Evolutionary conservation across 1,140 invertebrate species (phyloP).

Genomic region (Bradysia coprophila): DNA sequence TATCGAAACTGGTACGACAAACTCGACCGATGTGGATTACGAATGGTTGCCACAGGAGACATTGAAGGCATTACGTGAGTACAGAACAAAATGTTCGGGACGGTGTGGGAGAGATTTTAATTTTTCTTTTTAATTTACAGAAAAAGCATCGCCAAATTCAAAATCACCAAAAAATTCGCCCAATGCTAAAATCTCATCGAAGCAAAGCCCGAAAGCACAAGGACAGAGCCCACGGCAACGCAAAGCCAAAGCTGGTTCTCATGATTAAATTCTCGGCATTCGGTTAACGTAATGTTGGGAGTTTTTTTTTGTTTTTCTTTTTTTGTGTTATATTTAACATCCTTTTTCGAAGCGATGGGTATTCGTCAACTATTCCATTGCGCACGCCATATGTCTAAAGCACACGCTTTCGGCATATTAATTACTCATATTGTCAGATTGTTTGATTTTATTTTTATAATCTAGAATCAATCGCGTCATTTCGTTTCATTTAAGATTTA

Average conservation of each 20-base stretch:
- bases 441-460: not conserved
- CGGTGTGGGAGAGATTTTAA: constrained; percentile 2
- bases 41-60: constrained; percentile 94
- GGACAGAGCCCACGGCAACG: constrained; percentile 49
- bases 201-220: constrained; percentile 25
- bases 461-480: too few relatives aligned
- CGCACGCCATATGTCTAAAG: too few relatives aligned
- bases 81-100: too few relatives aligned
- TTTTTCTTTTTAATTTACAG: constrained; percentile 24
- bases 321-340: too few relatives aligned
- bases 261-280: constrained; percentile 18
- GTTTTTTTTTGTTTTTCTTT: too few relatives aligned
- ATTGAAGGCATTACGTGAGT: constrained; percentile 64
- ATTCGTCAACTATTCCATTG: too few relatives aligned
- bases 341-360: too few relatives aligned
- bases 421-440: not conserved
- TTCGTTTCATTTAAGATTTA: too few relatives aligned
- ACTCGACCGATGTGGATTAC: constrained; percentile 88
- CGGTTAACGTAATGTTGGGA: too few relatives aligned
- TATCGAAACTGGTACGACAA: constrained; percentile 63
- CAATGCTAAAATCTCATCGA: constrained; percentile 14
- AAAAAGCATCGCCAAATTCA: constrained; percentile 33
- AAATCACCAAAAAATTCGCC: constrained; percentile 30
- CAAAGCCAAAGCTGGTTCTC: constrained; percentile 48
- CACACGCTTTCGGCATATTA: too few relatives aligned